Base-by-base conservation (phyloP, 1,140 invertebrate species). In the Brachionus plicatilis region DNA sequence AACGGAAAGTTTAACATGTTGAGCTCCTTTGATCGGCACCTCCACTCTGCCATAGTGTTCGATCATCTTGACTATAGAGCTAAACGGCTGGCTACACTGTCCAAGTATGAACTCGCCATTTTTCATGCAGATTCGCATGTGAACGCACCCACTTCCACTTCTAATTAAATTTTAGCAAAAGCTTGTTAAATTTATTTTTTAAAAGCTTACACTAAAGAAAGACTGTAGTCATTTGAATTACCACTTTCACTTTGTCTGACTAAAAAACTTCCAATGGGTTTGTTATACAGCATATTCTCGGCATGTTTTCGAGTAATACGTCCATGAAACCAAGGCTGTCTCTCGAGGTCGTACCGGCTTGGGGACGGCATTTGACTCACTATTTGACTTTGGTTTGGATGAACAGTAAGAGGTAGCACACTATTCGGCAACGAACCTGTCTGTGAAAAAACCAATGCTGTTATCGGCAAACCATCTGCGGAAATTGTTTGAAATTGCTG, bases 191-290 rank as follows among this genome's bases (percentile, higher is more conserved):
- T n/a, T n/a, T n/a, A 17, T 50, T 12, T 43, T 50, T 3, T 45
- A 11, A 65, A 45, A 53, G 12, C 11, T 83, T 70, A 83, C 82
- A 68, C 41, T 27, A 83, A 24, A 17, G 82, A 83, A 53, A 83
- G 65, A 53, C 60, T 68, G 43, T 83, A 83, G 37, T 83, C 82
- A 56, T 83, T 83, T n/a, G 60, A 68, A 56, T 83, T 83, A 29
- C 82, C 82, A 37, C 82, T 83, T 56, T 83, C 82, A 65, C 68
- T 75, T 78, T 75, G 83, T 27, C 83, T 65, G 12, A 84, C 83
- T 24, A 84, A n/a, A 84, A 84, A 84, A 76, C 83, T 84, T 50
- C 83, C 83, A 7, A 53, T 27, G 5, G 66, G 66, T 14, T 50
- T 56, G 47, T 53, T 65, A 27, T 5, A n/a, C 14, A 84, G 41